Conservation (phyloP, 53 echinoderm and acorn worm species). For the Apostichopus leukothele region DNA sequence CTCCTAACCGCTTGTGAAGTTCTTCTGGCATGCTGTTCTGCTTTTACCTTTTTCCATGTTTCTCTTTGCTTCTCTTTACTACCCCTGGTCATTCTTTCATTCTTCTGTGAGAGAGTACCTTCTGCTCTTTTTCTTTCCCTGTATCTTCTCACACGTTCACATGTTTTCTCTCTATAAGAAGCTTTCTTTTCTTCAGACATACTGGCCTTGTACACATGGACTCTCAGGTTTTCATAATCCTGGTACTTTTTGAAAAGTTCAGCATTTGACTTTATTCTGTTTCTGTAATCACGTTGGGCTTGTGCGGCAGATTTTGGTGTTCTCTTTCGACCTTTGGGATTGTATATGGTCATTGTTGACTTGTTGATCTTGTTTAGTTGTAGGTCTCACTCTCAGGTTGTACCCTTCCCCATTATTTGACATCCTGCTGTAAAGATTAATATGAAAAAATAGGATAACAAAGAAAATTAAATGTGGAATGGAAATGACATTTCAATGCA, state of each 20-base stretch:
- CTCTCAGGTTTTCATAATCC: conserved; percentile 41
- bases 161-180: conserved; percentile 41
- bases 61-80: conserved; percentile 15
- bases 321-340: conserved; percentile 22
- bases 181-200: conserved; percentile 52
- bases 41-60: not conserved
- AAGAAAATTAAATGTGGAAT: too few species aligned
- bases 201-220: conserved; percentile 36
- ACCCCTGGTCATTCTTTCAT: conserved; percentile 3
- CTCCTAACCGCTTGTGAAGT: conserved; percentile 48
- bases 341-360: too few species aligned
- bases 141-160: conserved; percentile 45
- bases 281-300: conserved; percentile 46
- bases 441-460: too few species aligned
- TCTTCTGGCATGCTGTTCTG: conserved; percentile 37
- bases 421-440: too few species aligned
- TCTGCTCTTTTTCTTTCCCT: not conserved
- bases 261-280: conserved; percentile 44
- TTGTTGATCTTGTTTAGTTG: too few species aligned
- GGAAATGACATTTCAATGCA: too few species aligned
- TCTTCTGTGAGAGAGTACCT: not conserved
- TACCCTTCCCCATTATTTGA: too few species aligned
- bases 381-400: too few species aligned
- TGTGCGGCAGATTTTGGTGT: conserved; percentile 40
- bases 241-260: conserved; percentile 44